phyloP scores from a whole-genome alignment of 2,797 vertebrate genomes.

The Crenichthys baileyi region DNA sequence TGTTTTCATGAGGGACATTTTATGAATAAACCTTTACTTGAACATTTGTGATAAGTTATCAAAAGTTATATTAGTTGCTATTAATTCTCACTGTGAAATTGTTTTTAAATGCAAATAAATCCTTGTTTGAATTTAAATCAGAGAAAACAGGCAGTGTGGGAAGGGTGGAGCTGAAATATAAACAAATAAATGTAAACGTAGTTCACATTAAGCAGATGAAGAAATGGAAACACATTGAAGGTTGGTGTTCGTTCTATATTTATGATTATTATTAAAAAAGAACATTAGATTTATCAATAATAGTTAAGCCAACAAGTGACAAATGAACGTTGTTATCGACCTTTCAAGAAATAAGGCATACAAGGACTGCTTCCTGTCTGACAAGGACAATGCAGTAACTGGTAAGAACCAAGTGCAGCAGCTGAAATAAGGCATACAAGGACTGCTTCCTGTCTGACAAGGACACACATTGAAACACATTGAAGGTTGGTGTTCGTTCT shows the following conservation, averaged over 20 bases:
- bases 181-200: neutral
- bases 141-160: neutral
- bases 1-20: neutral
- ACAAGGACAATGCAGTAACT: neutral
- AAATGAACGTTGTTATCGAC: neutral
- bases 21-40: neutral
- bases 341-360: neutral
- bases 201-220: neutral
- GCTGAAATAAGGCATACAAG: too few species aligned
- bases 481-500: neutral
- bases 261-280: too few species aligned
- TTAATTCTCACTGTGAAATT: neutral
- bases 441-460: too few species aligned
- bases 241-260: neutral
- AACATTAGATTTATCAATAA: neutral
- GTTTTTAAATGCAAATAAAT: neutral
- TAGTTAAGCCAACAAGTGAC: neutral
- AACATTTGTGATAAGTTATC: neutral
- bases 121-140: neutral
- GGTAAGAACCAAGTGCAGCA: neutral
- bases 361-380: neutral
- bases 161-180: constrained; percentile 1
- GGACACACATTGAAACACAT: too few species aligned
- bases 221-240: neutral
- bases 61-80: neutral